Base-by-base conservation (phyloP, 2,113 vertebrate species). In the Acrocephalus kingi region DNA sequence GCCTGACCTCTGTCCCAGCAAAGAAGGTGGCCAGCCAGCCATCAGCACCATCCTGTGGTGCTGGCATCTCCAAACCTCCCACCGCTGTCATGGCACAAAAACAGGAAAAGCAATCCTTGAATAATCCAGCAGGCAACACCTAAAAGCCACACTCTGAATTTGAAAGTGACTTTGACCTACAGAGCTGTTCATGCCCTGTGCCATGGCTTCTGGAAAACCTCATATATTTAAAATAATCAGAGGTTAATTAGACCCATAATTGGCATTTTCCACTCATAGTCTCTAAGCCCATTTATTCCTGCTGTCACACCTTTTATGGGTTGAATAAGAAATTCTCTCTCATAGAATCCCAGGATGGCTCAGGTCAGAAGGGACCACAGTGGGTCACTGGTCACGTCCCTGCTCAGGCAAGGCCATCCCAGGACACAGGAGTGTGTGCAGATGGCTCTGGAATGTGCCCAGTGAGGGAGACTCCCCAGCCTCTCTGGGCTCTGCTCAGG, bases 41-140 rank as follows among this genome's bases (percentile, higher is more conserved):
- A 84, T 78, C 75, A 95, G 79, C 92, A 88, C 59, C 90, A 90
- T 88, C 93, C 77, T 90, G 93, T 77, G 94, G 64, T 86, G 23
- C 77, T 87, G 91, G 41, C 78, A 73, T 33, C 84, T 55, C 71
- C 59, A 76, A 71, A 55, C 7, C 30, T 46, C 63, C 30, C 25
- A 46, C 28, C 9, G 15, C 16, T 74, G 27, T 22, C 76, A 9
- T 15, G 75, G 52, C 52, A 84, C 35, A 22, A 16, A 59, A 54
- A 2, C 2, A 45, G 84, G 30, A 84, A n/a, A 31, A 43, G 8
- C 10, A 37, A 19, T 20, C 43, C 52, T 74, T 52, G 55, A 63
- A 63, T 63, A 78, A 55, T 51, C 27, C 76, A 78, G 68, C 7
- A 66, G 30, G 23, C 5, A 62, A 18, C 7, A 39, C 9, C 20